These are phyloP conservation scores for Aulostomus chinensis DNA, from an alignment of 2,797 vertebrate genomes.

Conservation along the genomic window DNA sequence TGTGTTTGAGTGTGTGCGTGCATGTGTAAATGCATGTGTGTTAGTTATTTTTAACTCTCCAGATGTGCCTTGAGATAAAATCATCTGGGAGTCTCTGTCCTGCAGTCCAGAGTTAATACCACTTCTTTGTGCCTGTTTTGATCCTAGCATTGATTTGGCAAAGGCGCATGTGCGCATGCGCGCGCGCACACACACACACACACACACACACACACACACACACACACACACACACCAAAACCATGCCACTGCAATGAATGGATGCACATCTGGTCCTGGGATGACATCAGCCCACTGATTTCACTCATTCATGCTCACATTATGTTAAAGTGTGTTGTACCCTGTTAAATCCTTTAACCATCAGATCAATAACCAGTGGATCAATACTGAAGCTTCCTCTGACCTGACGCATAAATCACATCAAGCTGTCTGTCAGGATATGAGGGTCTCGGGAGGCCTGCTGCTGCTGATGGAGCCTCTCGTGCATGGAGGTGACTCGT, in stretches of 20 bases:
- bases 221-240: slow-evolving; percentile 14
- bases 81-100: slow-evolving; percentile 68
- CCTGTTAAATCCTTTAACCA: slow-evolving; percentile 54
- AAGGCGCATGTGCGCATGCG: slow-evolving; percentile 18
- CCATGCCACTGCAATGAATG: slow-evolving; percentile 13
- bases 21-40: slow-evolving; percentile 19
- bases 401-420: slow-evolving; percentile 45
- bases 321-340: slow-evolving; percentile 46
- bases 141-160: slow-evolving; percentile 63
- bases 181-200: slow-evolving; percentile 10
- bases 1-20: slow-evolving; percentile 7
- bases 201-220: slow-evolving; percentile 16
- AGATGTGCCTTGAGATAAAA: slow-evolving; percentile 73
- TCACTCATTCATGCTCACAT: slow-evolving; percentile 54
- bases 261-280: slow-evolving; percentile 46
- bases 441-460: slow-evolving; percentile 24
- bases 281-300: slow-evolving; percentile 34
- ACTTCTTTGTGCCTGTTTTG: slow-evolving; percentile 69
- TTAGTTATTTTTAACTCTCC: slow-evolving; percentile 75
- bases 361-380: slow-evolving; percentile 63
- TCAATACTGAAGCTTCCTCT: slow-evolving; percentile 61
- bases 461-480: slow-evolving; percentile 5
- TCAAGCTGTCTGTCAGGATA: slow-evolving; percentile 39
- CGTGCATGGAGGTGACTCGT: slow-evolving; percentile 21
- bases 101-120: slow-evolving; percentile 59